Evolutionary conservation across 2,888 invertebrate species (phyloP), one percentile per base, ranked within the genome.

Genomic region (Tetragonisca angustula): DNA sequence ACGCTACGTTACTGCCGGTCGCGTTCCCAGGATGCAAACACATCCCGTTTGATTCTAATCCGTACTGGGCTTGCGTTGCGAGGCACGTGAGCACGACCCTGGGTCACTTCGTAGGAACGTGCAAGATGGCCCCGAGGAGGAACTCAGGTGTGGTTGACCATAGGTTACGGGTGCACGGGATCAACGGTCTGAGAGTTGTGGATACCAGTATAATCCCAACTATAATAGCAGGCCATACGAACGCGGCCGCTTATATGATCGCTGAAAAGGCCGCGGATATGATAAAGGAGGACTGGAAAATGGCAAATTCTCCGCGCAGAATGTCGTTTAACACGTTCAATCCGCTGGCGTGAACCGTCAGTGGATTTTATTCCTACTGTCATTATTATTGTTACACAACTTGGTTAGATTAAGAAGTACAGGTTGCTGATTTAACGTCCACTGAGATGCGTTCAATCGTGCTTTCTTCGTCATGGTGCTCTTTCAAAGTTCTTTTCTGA

Each of bases 61-160:
- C 95, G 19, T 97, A 98, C 92, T 97, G 97, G 97, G 95, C 95
- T 73, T 98, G 98, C 91, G 96, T 96, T 65, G 95, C 97, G 36
- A 96, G 96, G 86, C 96, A 96, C 84, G 96, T 97, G 27, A 96
- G 97, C 11, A 96, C 97, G 76, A 97, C 97, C 69, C 94, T 97
- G 87, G 97, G 97, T 27, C 94, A 94, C 78, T 94, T 93, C 72
- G 94, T 94, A 2, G 95, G 95, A 11, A 95, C 95, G 2, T 95
- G 95, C 85, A 95, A 95, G 90, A 95, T 95, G 95, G 95, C 94
- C 1, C 94, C 94, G 0, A 87, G 89, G 19, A 93, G 94, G 77
- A 91, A 94, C 43, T 92, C 92, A 4, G 95, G 95, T 19, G 95
- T 95, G 11, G 95, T 95, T 15, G 95, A 95, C 89, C 92, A 94